Evolutionary conservation across 2,113 vertebrate genomes (phyloP).

Genomic region (Eleginops maclovinus): DNA sequence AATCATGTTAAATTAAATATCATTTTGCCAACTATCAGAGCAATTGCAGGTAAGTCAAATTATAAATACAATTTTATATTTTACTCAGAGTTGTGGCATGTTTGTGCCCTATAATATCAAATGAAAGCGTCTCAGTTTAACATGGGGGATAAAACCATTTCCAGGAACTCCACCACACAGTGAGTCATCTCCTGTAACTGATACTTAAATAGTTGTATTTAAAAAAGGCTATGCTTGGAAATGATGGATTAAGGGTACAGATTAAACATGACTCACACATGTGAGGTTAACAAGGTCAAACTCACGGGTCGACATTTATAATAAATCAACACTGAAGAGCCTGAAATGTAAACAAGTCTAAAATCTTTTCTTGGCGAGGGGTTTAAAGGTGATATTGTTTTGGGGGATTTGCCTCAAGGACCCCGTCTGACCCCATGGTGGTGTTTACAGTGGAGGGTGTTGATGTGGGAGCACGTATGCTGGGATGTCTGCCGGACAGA

Average conservation of each 20-base stretch:
- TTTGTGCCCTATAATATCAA: too few relatives aligned
- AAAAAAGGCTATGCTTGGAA: slow-evolving; percentile 21
- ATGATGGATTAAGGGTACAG: slow-evolving; percentile 66
- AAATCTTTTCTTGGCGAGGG: background rate
- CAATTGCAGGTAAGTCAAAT: too few relatives aligned
- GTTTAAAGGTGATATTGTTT: background rate
- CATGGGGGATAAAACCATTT: background rate
- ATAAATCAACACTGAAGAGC: background rate
- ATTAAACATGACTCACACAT: slow-evolving; percentile 61
- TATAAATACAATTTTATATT: too few relatives aligned
- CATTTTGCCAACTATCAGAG: too few relatives aligned
- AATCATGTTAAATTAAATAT: too few relatives aligned
- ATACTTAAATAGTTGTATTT: background rate
- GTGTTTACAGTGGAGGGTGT: slow-evolving; percentile 20
- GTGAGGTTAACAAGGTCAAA: slow-evolving; percentile 50
- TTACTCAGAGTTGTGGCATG: too few relatives aligned
- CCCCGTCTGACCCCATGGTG: background rate
- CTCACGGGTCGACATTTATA: background rate
- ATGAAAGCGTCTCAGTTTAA: too few relatives aligned
- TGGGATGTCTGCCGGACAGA: slow-evolving; percentile 63
- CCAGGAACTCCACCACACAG: background rate
- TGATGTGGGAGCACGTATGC: slow-evolving; percentile 22
- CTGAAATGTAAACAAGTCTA: background rate
- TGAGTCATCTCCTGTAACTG: background rate
- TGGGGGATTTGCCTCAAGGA: background rate